Evolutionary conservation across 2,797 vertebrate genomes (phyloP).

Genomic region (Miichthys miiuy): DNA sequence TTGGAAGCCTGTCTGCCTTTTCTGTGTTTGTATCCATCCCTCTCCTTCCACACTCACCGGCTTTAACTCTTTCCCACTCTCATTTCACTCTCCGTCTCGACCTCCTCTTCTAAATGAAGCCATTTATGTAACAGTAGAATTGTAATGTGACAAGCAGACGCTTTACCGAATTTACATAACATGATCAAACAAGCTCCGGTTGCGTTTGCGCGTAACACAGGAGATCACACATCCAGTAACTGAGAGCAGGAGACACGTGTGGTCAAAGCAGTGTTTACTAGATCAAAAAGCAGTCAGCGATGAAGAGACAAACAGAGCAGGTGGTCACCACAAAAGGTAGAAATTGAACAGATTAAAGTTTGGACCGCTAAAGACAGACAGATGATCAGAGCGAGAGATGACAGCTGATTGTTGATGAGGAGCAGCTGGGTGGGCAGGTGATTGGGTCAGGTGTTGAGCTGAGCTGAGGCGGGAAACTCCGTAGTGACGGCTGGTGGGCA

Average conservation of each 20-base stretch:
- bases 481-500: conserved; percentile 1
- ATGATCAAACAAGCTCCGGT: conserved; percentile 39
- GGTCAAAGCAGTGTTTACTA: conserved; percentile 3
- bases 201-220: background rate
- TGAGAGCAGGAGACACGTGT: conserved; percentile 1
- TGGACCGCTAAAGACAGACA: background rate
- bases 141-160: conserved; percentile 39
- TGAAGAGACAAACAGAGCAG: conserved; percentile 20
- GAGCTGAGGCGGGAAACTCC: background rate
- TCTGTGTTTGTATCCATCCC: background rate
- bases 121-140: conserved; percentile 58
- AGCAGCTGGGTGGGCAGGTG: conserved; percentile 10
- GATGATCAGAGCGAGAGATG: background rate
- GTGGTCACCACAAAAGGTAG: background rate
- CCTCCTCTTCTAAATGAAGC: conserved; percentile 53
- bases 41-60: conserved; percentile 9
- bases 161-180: conserved; percentile 53
- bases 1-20: background rate
- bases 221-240: background rate
- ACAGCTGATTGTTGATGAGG: background rate
- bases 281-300: conserved; percentile 11
- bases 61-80: conserved; percentile 35
- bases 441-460: background rate
- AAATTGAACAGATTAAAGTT: conserved; percentile 1
- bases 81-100: conserved; percentile 36